Base-by-base conservation (phyloP, 1,140 invertebrate genomes). In the Achatina immaculata region DNA sequence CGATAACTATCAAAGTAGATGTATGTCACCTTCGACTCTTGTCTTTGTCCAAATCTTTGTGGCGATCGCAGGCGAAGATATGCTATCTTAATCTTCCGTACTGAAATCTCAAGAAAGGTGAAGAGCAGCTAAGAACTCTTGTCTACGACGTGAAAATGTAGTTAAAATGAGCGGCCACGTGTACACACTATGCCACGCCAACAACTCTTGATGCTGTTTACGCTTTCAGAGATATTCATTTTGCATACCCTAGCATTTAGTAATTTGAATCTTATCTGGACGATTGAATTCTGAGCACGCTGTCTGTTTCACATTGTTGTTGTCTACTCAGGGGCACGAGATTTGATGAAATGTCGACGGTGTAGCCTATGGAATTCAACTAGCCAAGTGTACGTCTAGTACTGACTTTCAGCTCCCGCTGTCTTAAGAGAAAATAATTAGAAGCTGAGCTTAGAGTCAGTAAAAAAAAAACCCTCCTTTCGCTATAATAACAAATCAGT, bases 181-280 rank as follows among this genome's bases (percentile, higher is more conserved):
- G 58, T 31, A 62, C 7, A 62, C 58, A 62, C 21, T 24, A 0
- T 2, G n/a, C 21, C 19, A 62, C n/a, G 6, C n/a, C n/a, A 62
- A 62, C n/a, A 31, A 62, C 16, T 62, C 58, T 62, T 34, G 31
- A 62, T 62, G 58, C 58, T 62, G 21, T 62, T 62, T 62, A 62
- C 31, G 58, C 31, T 16, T 62, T 28, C n/a, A 24, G 31, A 62
- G 4, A 9, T 11, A 28, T 62, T 14, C 3, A 28, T 31, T 62
- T 62, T 28, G 31, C 9, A 62, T 28, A 9, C n/a, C n/a, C 58
- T n/a, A n/a, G n/a, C n/a, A n/a, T n/a, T n/a, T n/a, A n/a, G n/a
- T n/a, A n/a, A n/a, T 7, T 9, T 55, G 48, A 55, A 19, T 24
- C 48, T 55, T 55, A 55, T 55, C 48, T 55, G 21, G 48, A 14